These are phyloP conservation scores for Diplosoma virens DNA, from an alignment of 23 tunicate genomes.

Conservation along the genomic window DNA sequence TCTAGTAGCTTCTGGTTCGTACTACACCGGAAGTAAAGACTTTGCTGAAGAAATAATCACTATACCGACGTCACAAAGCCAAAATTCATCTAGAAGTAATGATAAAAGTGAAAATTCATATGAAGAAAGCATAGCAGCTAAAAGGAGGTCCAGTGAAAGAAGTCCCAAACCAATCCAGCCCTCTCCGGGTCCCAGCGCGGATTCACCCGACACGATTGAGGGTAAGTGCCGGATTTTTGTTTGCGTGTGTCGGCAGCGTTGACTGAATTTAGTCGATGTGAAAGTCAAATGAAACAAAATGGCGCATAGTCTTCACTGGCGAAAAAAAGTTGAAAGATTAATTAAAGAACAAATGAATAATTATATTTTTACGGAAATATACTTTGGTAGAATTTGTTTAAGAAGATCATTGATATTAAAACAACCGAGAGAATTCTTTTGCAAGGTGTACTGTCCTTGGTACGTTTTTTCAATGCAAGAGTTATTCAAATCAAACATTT, in stretches of 20 bases:
- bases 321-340: too few species aligned
- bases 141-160: background rate
- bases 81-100: background rate
- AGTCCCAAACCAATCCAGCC: background rate
- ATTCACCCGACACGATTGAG: conserved; percentile 33
- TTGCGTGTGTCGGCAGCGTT: too few species aligned
- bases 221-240: conserved; percentile 35
- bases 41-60: background rate
- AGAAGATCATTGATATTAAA: background rate
- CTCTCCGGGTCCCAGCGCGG: conserved; percentile 50
- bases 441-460: background rate
- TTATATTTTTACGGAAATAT: too few species aligned
- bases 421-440: background rate
- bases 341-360: too few species aligned
- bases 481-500: background rate
- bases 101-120: background rate
- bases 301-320: too few species aligned
- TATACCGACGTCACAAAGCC: background rate
- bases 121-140: background rate
- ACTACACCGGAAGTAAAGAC: conserved; percentile 20
- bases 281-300: too few species aligned
- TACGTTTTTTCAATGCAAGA: background rate
- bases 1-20: conserved; percentile 71
- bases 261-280: too few species aligned
- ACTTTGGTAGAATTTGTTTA: too few species aligned